These are phyloP conservation scores for Eurosta solidaginis DNA, from an alignment of 1,140 invertebrate species.

Conservation along the genomic window DNA sequence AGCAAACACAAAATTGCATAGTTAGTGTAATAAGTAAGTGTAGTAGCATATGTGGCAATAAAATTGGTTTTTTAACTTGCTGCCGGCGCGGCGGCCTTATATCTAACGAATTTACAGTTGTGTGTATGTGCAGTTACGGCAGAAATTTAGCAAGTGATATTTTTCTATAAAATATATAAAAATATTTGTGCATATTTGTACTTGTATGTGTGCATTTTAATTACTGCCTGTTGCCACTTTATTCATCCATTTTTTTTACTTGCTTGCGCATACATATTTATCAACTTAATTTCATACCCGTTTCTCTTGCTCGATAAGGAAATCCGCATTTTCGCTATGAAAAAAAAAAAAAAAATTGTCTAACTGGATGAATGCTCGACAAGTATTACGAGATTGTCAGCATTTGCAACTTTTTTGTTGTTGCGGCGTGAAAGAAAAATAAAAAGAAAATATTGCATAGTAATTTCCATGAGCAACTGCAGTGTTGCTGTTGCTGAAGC, in stretches of 20 bases:
- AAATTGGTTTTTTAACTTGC: not conserved
- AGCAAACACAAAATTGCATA: not conserved
- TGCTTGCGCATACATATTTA: not conserved
- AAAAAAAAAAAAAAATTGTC: no score
- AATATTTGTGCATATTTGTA: not conserved
- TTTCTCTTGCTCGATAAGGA: not conserved
- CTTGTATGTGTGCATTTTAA: not conserved
- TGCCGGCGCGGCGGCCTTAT: not conserved
- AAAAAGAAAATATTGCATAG: not conserved
- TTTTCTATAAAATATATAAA: not conserved
- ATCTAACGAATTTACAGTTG: not conserved
- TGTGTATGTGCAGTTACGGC: not conserved
- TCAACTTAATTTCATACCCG: not conserved
- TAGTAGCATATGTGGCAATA: constrained; percentile 8
- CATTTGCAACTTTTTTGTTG: not conserved
- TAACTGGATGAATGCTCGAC: not conserved
- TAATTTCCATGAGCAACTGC: not conserved
- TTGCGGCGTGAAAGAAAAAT: not conserved
- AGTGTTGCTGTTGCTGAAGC: not conserved
- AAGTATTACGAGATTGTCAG: constrained; percentile 20
- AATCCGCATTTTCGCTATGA: not conserved
- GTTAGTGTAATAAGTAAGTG: not conserved
- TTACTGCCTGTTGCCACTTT: not conserved
- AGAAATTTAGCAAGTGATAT: not conserved
- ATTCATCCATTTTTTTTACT: not conserved